phyloP scores from a whole-genome alignment of 2,113 vertebrate species.

The Neomonachus schauinslandi region DNA sequence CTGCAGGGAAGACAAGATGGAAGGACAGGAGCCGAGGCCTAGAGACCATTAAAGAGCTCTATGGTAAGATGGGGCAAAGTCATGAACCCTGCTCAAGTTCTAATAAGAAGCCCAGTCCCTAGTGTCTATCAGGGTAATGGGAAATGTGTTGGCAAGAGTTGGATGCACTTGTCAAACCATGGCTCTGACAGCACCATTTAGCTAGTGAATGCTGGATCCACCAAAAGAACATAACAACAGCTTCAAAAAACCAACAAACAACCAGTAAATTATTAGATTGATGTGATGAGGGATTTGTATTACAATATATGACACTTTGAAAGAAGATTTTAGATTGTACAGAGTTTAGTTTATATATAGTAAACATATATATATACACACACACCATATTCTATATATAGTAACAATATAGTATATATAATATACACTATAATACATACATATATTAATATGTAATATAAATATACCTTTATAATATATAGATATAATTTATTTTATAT shows the following conservation, averaged over 20 bases:
- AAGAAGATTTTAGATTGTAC: background rate
- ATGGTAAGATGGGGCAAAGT: background rate
- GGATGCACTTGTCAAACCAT: background rate
- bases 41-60: background rate
- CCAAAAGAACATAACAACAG: background rate
- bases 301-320: background rate
- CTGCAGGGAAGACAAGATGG: background rate
- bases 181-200: background rate
- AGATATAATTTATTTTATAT: background rate
- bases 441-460: background rate
- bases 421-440: background rate
- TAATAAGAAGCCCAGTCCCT: background rate
- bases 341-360: background rate
- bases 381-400: background rate
- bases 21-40: background rate
- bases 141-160: background rate
- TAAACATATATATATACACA: background rate
- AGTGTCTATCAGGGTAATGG: background rate
- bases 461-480: background rate
- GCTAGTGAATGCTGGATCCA: background rate
- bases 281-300: background rate
- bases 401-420: background rate
- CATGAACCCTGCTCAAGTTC: background rate
- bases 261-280: background rate
- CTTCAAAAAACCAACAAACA: background rate